These are phyloP conservation scores for Euproctis similis DNA, from an alignment of 2,888 invertebrate genomes.

Conservation along the genomic window DNA sequence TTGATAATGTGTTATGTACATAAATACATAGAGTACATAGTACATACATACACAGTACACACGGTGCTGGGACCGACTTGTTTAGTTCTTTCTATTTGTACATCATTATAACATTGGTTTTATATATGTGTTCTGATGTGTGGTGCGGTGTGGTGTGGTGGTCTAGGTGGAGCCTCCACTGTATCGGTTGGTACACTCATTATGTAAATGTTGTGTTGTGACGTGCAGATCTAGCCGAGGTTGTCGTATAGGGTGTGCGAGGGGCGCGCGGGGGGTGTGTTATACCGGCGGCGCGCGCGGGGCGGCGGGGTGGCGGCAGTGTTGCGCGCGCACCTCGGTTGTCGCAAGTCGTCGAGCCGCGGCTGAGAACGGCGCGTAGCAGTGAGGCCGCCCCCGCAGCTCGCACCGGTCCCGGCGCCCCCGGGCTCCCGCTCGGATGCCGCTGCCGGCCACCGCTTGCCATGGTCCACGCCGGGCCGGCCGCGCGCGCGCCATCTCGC, in stretches of 20 bases:
- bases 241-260: slow-evolving; percentile 47
- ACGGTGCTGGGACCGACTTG: background rate
- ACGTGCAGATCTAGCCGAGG: slow-evolving; percentile 49
- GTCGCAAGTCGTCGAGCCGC: slow-evolving; percentile 24
- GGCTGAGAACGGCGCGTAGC: slow-evolving; percentile 48
- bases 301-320: slow-evolving; percentile 24
- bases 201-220: slow-evolving; percentile 28
- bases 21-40: background rate
- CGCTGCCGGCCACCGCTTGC: slow-evolving; percentile 74
- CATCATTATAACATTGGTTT: slow-evolving; percentile 9
- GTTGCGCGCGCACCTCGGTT: slow-evolving; percentile 23
- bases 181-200: slow-evolving; percentile 17
- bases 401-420: slow-evolving; percentile 65
- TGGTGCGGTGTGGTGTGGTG: slow-evolving; percentile 10
- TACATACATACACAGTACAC: too few species aligned
- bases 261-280: slow-evolving; percentile 15
- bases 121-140: slow-evolving; percentile 14
- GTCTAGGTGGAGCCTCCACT: slow-evolving; percentile 9
- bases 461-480: slow-evolving; percentile 75
- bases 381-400: slow-evolving; percentile 68
- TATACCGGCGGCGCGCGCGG: too few species aligned
- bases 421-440: slow-evolving; percentile 71
- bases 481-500: slow-evolving; percentile 72
- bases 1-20: background rate
- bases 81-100: slow-evolving; percentile 6